Percentiles rank a stretch among this genome's conserved stretches.
Conservation (phyloP, 2,888 invertebrate genomes). For the Tinea pellionella region DNA sequence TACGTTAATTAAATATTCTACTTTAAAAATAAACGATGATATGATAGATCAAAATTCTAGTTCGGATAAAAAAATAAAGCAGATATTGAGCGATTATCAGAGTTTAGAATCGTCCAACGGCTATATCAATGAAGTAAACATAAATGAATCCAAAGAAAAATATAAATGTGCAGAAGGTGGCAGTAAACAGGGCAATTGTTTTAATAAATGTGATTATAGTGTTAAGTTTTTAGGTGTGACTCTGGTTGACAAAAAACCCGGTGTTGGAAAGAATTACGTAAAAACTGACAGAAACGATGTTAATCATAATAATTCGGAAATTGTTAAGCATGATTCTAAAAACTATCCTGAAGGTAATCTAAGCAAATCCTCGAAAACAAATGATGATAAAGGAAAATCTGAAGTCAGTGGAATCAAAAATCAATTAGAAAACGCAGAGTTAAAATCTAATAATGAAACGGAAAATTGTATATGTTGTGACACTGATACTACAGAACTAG, state of each 20-base stretch:
- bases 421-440: too few species aligned
- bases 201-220: slow-evolving; percentile 30
- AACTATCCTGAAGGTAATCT: background rate
- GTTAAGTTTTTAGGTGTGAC: slow-evolving; percentile 54
- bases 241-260: slow-evolving; percentile 27
- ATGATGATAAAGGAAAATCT: background rate
- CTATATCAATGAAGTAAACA: background rate
- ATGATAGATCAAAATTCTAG: background rate
- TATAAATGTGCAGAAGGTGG: background rate
- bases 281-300: background rate
- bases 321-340: background rate
- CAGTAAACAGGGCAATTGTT: background rate
- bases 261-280: background rate
- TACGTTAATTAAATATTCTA: background rate
- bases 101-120: background rate
- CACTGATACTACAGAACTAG: slow-evolving; percentile 30
- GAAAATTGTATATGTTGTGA: background rate
- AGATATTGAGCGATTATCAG: background rate
- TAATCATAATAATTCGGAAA: background rate
- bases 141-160: background rate
- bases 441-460: background rate
- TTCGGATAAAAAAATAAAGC: background rate
- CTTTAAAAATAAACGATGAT: background rate
- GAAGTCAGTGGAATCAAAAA: background rate
- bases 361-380: background rate